These are phyloP conservation scores for Sterrhoptilus dennistouni DNA, from an alignment of 2,113 vertebrate genomes.

Conservation along the genomic window DNA sequence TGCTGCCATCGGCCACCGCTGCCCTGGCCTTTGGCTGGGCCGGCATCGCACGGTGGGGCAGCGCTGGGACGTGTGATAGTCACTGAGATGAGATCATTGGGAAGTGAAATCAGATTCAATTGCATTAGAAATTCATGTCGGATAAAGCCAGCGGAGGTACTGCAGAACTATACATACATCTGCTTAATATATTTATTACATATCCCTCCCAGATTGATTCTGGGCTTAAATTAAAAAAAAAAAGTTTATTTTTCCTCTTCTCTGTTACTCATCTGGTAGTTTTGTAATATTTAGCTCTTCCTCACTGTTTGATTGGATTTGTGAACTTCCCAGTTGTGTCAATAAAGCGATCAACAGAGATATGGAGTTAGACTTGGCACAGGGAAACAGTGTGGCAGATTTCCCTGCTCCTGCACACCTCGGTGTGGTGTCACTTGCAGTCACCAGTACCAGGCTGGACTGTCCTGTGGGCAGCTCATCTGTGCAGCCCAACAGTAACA, in stretches of 20 bases:
- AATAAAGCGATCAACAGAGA: not conserved
- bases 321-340: not conserved
- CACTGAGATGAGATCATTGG: not conserved
- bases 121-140: constrained; percentile 39
- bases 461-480: not conserved
- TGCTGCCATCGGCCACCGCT: not conserved
- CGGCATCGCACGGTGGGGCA: accelerated
- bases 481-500: not conserved
- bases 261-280: not conserved
- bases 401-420: not conserved
- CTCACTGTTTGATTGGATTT: not conserved
- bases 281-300: not conserved
- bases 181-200: constrained; percentile 31
- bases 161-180: not conserved
- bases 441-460: not conserved
- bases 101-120: constrained; percentile 32
- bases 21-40: not conserved
- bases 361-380: not conserved
- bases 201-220: not conserved
- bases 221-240: not conserved
- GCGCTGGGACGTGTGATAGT: not conserved
- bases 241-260: not conserved
- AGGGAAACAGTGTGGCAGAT: not conserved
- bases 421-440: not conserved
- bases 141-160: not conserved